Evolutionary conservation across 2,888 invertebrate genomes (phyloP).

Genomic region (Molanna angustata): DNA sequence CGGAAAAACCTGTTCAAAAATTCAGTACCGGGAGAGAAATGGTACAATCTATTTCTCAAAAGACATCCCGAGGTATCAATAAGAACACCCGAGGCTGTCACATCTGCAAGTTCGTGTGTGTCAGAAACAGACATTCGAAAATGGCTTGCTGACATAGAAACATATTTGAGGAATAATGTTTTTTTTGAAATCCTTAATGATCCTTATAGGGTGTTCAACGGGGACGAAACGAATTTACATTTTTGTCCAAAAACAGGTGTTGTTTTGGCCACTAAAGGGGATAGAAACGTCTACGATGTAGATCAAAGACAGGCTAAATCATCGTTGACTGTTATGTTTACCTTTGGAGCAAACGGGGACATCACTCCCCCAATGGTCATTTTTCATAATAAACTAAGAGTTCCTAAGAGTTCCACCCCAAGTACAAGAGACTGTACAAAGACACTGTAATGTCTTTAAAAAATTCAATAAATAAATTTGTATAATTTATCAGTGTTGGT

Average conservation of each 20-base stretch:
- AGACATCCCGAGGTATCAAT: not conserved
- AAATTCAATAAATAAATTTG: no score
- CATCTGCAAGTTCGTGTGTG: not conserved
- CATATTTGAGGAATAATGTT: not conserved
- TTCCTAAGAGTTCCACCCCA: no score
- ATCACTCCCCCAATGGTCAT: not conserved
- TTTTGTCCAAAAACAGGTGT: conserved; percentile 2
- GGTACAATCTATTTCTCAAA: not conserved
- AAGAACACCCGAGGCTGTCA: not conserved
- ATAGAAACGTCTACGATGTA: not conserved
- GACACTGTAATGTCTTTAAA: no score
- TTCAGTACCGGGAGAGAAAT: not conserved
- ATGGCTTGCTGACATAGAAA: conserved; percentile 3
- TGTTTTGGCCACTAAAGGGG: conserved; percentile 1
- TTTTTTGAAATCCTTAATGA: not conserved
- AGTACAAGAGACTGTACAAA: no score
- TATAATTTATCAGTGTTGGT: no score
- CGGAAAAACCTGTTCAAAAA: not conserved
- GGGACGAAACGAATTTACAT: not conserved
- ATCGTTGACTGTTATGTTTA: conserved; percentile 3
- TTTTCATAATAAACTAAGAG: not conserved
- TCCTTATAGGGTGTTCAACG: not conserved
- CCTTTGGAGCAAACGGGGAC: conserved; percentile 1
- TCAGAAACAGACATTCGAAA: conserved; percentile 3
- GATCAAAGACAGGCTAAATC: not conserved